Evolutionary conservation across 2,113 vertebrate genomes (phyloP), one percentile per base, ranked within the genome.

Genomic region (Tamias sibiricus): DNA sequence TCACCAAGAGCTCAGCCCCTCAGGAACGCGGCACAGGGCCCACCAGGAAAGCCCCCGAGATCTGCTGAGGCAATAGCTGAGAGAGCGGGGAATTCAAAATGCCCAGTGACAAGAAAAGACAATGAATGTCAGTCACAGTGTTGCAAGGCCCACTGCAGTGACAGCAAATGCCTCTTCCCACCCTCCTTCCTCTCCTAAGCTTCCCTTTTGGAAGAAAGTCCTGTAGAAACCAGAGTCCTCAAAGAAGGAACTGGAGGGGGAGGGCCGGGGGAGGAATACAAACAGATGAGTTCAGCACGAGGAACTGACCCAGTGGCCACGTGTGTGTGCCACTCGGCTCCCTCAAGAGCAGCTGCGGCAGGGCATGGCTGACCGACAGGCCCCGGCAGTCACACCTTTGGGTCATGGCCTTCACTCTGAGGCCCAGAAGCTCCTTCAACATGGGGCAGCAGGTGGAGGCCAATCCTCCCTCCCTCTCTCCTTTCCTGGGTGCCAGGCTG

Each of bases 351-450:
- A 64, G 47, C 88, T 30, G 22, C 52, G 16, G 11, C 30, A 24
- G 42, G 47, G 10, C 5, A 0, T 12, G 52, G 14, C 3, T n/a
- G 37, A 57, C 49, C 1, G 7, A 20, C 9, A 19, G 20, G 32
- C 69, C 24, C 17, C 2, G 20, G 28, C 52, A 19, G 5, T 20
- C 22, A 14, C 14, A 42, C 26, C 66, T 9, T 44, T 17, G 19
- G 75, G 16, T 3, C 4, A 0, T 22, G 17, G 75, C 35, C 35
- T 76, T 35, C 20, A 17, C 22, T 30, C 52, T 44, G 57, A 66
- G 42, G 17, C 68, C 68, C 68, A 71, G 35, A 71, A 30, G 68
- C 16, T 24, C 22, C 59, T 62, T 80, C 2, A 35, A 52, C 30
- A 24, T 11, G 35, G 11, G 26, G 42, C 13, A 28, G 89, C 20